Conservation (phyloP, 2,113 vertebrate genomes). For the Toxotes jaculatrix region DNA sequence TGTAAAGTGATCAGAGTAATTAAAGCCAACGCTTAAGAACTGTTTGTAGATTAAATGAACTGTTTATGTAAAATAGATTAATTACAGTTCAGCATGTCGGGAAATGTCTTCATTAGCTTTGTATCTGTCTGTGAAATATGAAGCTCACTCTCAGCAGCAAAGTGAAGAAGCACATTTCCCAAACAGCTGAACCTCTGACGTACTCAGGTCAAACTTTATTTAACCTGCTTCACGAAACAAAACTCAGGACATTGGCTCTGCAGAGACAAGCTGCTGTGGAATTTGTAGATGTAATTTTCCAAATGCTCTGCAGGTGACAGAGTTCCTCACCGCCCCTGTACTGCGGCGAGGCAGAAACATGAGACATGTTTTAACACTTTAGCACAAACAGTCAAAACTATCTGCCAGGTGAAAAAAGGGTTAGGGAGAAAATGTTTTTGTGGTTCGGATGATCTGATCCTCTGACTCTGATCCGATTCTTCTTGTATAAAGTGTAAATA, state of each 20-base stretch:
- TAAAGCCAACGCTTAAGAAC: too few species aligned
- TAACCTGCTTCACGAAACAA: not conserved
- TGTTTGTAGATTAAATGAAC: too few species aligned
- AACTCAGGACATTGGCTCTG: not conserved
- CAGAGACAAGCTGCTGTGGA: not conserved
- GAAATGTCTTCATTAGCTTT: too few species aligned
- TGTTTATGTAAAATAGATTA: too few species aligned
- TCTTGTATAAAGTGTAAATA: conserved; percentile 70
- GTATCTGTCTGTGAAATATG: too few species aligned
- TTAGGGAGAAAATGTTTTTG: not conserved
- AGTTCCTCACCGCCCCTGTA: not conserved
- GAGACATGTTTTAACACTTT: not conserved
- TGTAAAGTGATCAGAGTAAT: too few species aligned
- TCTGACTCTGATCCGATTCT: not conserved
- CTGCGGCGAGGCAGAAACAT: not conserved
- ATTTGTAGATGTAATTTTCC: not conserved
- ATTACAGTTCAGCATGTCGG: too few species aligned
- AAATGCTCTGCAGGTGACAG: not conserved
- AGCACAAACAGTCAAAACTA: not conserved
- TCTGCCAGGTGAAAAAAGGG: not conserved
- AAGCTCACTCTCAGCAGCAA: too few species aligned
- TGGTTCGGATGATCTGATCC: not conserved
- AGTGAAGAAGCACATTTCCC: too few species aligned
- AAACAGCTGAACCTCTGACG: too few species aligned
- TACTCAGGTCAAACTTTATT: too few species aligned